Evolutionary conservation across 2,113 vertebrate genomes (phyloP).

Genomic region (Onychorhynchus coronatus): DNA sequence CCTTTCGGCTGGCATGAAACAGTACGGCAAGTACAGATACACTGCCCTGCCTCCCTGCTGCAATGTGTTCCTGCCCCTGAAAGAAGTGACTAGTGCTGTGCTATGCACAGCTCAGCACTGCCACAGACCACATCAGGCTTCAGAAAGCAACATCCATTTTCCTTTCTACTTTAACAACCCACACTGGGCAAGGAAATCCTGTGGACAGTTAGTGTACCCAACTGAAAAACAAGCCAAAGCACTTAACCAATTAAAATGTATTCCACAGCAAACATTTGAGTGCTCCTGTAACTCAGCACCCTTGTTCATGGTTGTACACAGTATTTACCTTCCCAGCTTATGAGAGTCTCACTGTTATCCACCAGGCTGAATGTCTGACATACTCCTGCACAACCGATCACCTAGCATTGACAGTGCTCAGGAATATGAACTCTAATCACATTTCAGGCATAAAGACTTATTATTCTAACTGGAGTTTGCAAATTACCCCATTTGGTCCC

Average conservation of each 20-base stretch:
- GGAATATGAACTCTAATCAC: not conserved
- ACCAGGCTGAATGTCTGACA: not conserved
- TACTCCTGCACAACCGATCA: not conserved
- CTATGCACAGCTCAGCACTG: not conserved
- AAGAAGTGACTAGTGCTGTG: not conserved
- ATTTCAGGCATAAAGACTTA: not conserved
- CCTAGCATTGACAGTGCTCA: fast-evolving
- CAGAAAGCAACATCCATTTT: not conserved
- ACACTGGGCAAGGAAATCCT: not conserved
- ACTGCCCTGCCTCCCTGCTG: not conserved
- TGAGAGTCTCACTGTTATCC: not conserved
- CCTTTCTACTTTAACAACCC: not conserved
- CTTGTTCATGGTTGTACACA: not conserved
- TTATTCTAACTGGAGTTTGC: not conserved
- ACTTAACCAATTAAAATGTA: not conserved
- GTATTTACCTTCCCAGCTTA: not conserved
- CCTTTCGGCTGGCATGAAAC: not conserved
- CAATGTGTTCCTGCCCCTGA: not conserved
- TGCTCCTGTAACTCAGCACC: not conserved
- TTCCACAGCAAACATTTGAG: not conserved
- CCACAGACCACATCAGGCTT: not conserved
- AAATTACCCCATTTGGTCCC: not conserved
- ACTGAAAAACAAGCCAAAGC: not conserved
- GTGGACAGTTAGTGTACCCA: not conserved
- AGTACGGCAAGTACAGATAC: not conserved